Evolutionary conservation across 2,113 vertebrate species (phyloP).

Genomic region (Paradisaea rubra): DNA sequence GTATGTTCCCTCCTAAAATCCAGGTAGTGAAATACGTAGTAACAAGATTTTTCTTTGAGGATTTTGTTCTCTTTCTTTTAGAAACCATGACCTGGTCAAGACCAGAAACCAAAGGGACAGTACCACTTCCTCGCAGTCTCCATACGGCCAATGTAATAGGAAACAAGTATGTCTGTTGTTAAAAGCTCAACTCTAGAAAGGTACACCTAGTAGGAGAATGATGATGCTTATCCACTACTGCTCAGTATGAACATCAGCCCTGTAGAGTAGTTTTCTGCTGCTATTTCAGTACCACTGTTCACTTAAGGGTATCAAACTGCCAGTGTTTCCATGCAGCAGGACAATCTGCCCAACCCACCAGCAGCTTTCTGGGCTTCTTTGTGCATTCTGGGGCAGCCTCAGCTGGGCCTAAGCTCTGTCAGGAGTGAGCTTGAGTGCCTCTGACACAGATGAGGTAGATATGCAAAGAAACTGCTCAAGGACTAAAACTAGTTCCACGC

Average conservation of each 20-base stretch:
- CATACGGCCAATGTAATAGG: slow-evolving; percentile 91
- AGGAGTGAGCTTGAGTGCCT: neutral
- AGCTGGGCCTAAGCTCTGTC: neutral
- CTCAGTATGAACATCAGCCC: slow-evolving; percentile 19
- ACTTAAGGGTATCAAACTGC: neutral
- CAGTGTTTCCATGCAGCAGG: neutral
- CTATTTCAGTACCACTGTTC: neutral
- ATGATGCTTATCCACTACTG: slow-evolving; percentile 34
- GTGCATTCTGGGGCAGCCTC: neutral
- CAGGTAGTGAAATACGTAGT: neutral
- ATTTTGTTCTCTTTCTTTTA: slow-evolving; percentile 62
- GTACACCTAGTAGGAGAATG: slow-evolving; percentile 68
- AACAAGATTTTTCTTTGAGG: neutral
- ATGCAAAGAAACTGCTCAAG: neutral
- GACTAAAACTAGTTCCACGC: neutral
- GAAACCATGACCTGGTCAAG: slow-evolving; percentile 93
- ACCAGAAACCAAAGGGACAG: slow-evolving; percentile 82
- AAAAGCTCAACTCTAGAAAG: slow-evolving; percentile 70
- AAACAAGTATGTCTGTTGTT: slow-evolving; percentile 87
- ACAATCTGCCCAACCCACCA: neutral
- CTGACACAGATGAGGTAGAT: neutral
- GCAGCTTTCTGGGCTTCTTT: neutral
- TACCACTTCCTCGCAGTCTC: slow-evolving; percentile 90
- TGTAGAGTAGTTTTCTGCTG: neutral
- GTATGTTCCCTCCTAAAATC: neutral